These are phyloP conservation scores for Aproaerema taeniolella DNA, from an alignment of 2,888 invertebrate genomes.

Conservation along the genomic window DNA sequence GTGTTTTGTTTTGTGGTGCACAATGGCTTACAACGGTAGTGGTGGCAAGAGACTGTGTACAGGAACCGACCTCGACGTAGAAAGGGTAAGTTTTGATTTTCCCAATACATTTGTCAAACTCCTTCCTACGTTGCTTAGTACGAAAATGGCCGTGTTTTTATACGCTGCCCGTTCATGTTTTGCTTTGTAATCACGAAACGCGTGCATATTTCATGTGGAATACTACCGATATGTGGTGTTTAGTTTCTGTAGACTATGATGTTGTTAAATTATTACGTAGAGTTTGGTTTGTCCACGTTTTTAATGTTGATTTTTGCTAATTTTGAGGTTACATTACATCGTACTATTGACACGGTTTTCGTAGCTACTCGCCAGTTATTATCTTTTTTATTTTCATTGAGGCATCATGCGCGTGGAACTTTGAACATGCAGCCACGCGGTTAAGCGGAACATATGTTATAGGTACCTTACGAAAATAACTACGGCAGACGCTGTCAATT, in stretches of 20 bases:
- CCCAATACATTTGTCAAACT: constrained; percentile 36
- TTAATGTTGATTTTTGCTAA: constrained; percentile 29
- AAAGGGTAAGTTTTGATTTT: constrained; percentile 60
- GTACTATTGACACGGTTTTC: constrained; percentile 47
- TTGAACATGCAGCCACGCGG: constrained; percentile 22
- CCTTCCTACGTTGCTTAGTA: constrained; percentile 40
- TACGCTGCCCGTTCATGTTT: constrained; percentile 55
- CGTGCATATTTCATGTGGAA: constrained; percentile 7
- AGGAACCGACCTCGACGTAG: constrained; percentile 69
- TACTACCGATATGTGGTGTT: not conserved
- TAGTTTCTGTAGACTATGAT: not conserved
- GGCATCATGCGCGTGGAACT: constrained; percentile 18
- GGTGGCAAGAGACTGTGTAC: constrained; percentile 76
- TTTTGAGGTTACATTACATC: constrained; percentile 69
- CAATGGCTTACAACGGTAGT: constrained; percentile 85
- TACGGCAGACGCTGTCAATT: constrained; percentile 62
- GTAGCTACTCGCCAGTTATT: constrained; percentile 1
- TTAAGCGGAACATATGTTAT: constrained; percentile 23
- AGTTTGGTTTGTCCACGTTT: not conserved
- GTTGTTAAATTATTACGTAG: not conserved
- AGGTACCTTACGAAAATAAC: constrained; percentile 46
- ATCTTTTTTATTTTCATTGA: constrained; percentile 21
- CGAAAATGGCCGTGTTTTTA: constrained; percentile 74
- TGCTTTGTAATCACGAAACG: constrained; percentile 28
- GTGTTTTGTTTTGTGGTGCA: constrained; percentile 79